Percentiles rank a stretch among this genome's conserved stretches.
Evolutionary conservation across 2,113 vertebrate species (phyloP).

Genomic region (Mirza zaza): DNA sequence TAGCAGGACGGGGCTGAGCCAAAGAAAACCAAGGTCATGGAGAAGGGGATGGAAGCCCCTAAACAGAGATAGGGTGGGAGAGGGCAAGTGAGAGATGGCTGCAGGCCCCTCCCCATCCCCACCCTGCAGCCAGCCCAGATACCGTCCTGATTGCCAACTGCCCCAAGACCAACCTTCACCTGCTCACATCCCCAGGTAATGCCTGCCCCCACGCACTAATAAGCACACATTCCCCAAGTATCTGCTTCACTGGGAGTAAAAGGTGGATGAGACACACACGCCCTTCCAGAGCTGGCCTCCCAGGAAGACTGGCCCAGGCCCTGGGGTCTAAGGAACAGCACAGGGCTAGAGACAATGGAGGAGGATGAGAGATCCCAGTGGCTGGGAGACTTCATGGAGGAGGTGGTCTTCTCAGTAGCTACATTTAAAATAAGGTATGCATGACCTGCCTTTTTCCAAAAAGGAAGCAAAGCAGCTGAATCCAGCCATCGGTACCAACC

Average conservation of each 20-base stretch:
- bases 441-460: neutral
- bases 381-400: neutral
- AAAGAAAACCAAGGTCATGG: constrained; percentile 65
- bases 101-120: neutral
- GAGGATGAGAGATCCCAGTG: neutral
- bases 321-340: neutral
- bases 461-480: neutral
- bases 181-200: neutral
- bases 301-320: neutral
- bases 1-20: constrained; percentile 56
- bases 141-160: neutral
- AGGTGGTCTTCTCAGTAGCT: neutral
- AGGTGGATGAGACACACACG: too few species aligned
- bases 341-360: neutral
- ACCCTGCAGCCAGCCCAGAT: neutral
- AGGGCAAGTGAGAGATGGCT: neutral
- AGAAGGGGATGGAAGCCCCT: neutral
- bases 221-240: neutral
- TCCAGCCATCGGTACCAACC: neutral
- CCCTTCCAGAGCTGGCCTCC: neutral
- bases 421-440: neutral
- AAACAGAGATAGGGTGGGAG: neutral
- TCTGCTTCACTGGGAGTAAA: neutral
- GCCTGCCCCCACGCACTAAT: neutral
- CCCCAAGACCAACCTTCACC: neutral